Evolutionary conservation across 2,113 vertebrate species (phyloP).

Genomic region (Phrynosoma blainvillii): DNA sequence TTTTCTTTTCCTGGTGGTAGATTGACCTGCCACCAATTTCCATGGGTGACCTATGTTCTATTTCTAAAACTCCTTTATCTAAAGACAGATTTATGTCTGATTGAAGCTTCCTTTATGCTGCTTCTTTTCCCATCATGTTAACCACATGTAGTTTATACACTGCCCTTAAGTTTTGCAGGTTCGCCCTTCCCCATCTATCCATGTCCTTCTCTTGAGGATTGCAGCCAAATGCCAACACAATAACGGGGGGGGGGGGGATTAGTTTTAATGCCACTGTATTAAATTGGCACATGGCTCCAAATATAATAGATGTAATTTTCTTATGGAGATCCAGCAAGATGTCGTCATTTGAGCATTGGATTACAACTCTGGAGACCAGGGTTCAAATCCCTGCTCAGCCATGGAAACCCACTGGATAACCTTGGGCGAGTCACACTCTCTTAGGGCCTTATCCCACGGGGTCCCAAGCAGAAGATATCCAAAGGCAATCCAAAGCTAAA

Average conservation of each 20-base stretch:
- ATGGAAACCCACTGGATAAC: no score
- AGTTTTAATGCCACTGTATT: neutral
- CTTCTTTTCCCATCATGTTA: conserved; percentile 8
- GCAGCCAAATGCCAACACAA: neutral
- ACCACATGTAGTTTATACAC: neutral
- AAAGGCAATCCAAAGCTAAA: no score
- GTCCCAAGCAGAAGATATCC: no score
- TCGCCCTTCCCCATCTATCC: neutral
- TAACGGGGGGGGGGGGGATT: neutral
- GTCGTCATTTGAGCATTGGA: neutral
- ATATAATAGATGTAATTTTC: neutral
- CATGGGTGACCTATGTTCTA: neutral
- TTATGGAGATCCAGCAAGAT: neutral
- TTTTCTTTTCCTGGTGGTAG: conserved; percentile 47
- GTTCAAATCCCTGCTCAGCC: no score
- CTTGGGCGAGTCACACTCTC: no score
- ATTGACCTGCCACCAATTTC: conserved; percentile 45
- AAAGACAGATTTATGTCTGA: conserved; percentile 13
- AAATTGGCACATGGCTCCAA: neutral
- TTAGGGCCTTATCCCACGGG: no score
- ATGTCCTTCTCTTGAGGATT: neutral
- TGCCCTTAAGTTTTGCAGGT: neutral
- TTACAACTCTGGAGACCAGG: no score
- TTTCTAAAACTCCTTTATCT: neutral
- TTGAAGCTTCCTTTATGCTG: neutral